Base-by-base conservation (phyloP, 2,797 vertebrate genomes). In the Sebastes oblongus region DNA sequence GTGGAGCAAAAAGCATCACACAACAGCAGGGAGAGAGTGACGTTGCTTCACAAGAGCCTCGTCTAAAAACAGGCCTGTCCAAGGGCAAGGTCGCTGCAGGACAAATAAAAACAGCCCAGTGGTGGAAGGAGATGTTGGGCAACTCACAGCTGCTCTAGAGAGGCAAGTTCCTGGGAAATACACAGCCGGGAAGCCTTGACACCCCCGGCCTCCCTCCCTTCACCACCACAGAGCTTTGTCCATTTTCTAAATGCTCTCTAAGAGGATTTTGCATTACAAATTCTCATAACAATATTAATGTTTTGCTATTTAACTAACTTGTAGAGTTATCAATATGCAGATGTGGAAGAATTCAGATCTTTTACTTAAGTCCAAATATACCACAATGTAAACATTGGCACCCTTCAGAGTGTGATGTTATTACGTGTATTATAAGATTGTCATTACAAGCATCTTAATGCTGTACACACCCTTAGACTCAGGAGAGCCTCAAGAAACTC, bases 31-130 rank as follows among this genome's bases (percentile, higher is more conserved):
- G 22, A 42, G 50, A 76, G 22, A 42, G 73, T 73, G 81, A 59
- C 30, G 52, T 75, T 88, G 84, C 83, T 81, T 56, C 29, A 8
- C 50, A 52, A 52, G 85, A 86, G 77, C 88, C 75, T 50, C 22
- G 72, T 77, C 86, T 94, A 94, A 93, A 95, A 93, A 85, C 75
- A 36, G 70, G 75, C 88, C 59, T 46, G 6, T 80, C 81, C 94
- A 95, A 96, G 93, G 94, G 89, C 95, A 96, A 97, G 96, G 96
- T 93, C 89, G 75, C 84, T 56, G 90, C 93, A 93, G 91, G 92
- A 96, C 78, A 92, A 95, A 94, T 87, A 94, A 87, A 92, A 93
- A 91, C 87, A 50, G 61, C 70, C 22, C 13, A 10, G 56, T 3
- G 8, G 27, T 65, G 67, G 74, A 76, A 29, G 55, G 18, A 55